Conservation (phyloP, 2,113 vertebrate species). For the Peromyscus californicus region DNA sequence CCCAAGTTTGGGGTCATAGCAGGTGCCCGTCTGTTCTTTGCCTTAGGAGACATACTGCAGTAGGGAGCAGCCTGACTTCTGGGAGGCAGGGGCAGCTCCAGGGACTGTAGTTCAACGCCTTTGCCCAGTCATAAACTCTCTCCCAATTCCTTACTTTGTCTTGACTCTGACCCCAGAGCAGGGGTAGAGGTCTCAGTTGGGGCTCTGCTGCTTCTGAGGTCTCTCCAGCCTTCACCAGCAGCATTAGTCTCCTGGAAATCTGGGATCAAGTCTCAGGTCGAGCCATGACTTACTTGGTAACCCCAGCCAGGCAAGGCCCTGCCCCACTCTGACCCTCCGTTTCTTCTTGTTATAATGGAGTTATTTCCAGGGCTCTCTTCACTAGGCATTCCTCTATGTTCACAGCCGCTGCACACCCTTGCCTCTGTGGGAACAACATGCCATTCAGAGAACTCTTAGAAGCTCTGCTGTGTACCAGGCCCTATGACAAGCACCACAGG, state of each 20-base stretch:
- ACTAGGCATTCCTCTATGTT: neutral
- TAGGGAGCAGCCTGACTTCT: neutral
- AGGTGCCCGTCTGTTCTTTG: neutral
- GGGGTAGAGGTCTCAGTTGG: neutral
- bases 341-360: neutral
- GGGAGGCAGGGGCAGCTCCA: neutral
- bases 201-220: neutral
- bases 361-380: neutral
- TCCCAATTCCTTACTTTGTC: neutral
- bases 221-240: neutral
- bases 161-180: neutral
- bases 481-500: neutral
- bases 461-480: no score
- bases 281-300: neutral
- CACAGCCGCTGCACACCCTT: neutral
- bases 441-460: neutral
- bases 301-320: neutral
- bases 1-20: neutral
- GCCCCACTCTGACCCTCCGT: neutral
- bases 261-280: neutral
- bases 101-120: neutral
- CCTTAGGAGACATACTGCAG: neutral
- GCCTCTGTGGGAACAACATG: neutral
- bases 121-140: neutral
- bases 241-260: neutral